Evolutionary conservation across 2,113 vertebrate genomes (phyloP).

Genomic region (Osmerus eperlanus): DNA sequence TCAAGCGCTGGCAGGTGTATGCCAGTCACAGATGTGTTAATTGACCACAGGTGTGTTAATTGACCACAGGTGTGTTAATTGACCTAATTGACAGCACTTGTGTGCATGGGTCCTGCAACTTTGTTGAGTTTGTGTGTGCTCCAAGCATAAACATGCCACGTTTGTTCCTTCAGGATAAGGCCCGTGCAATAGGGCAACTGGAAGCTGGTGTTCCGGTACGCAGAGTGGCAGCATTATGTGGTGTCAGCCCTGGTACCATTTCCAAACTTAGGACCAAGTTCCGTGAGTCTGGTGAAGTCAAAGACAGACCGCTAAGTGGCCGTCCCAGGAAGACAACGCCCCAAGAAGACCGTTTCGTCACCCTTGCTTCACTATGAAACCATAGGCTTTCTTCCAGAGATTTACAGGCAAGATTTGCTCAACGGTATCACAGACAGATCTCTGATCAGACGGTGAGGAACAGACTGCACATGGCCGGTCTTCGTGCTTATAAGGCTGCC

Average conservation of each 20-base stretch:
- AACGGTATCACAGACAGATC: no score
- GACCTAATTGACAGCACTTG: neutral
- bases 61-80: no score
- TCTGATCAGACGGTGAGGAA: neutral
- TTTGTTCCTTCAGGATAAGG: neutral
- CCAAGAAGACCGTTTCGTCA: neutral
- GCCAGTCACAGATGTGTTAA: no score
- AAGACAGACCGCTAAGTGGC: no score
- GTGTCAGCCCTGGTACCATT: no score
- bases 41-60: no score
- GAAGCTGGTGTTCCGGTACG: neutral
- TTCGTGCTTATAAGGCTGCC: no score
- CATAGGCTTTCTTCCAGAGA: no score
- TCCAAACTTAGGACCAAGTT: neutral
- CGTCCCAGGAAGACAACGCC: neutral
- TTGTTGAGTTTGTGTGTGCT: slow-evolving; percentile 1
- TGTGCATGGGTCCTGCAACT: neutral
- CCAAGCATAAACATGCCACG: no score
- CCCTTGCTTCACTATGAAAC: neutral
- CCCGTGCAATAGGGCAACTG: neutral
- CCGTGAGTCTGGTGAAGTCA: neutral
- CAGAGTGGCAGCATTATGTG: no score
- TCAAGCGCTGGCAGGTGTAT: no score
- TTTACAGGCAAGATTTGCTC: no score
- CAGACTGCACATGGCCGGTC: neutral